Evolutionary conservation across 2,113 vertebrate species (phyloP).

Genomic region (Tichodroma muraria): DNA sequence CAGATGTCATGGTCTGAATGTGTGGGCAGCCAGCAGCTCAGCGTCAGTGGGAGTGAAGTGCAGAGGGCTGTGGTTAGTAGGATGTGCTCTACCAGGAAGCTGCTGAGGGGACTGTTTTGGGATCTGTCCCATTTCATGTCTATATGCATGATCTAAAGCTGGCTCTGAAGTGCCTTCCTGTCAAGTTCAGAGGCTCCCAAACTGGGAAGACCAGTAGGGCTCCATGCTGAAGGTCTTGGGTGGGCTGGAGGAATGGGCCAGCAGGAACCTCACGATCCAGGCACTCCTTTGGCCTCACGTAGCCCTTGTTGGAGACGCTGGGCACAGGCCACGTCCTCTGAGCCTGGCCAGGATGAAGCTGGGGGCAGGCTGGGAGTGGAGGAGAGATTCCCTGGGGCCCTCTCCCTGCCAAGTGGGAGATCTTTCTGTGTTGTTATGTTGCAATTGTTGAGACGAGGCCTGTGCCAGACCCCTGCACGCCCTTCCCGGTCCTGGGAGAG

Average conservation of each 20-base stretch:
- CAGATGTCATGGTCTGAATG: neutral
- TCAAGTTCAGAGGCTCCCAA: neutral
- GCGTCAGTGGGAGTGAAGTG: neutral
- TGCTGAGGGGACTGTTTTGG: neutral
- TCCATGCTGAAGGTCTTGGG: neutral
- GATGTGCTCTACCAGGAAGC: neutral
- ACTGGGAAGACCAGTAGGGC: neutral
- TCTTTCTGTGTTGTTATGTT: neutral
- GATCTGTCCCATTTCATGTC: neutral
- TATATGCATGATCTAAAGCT: neutral
- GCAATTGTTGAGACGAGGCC: neutral
- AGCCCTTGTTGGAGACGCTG: neutral
- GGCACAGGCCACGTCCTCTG: no score
- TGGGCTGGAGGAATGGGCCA: neutral
- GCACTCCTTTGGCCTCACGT: fast-evolving
- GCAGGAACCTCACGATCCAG: no score
- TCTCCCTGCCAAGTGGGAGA: neutral
- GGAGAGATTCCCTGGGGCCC: neutral
- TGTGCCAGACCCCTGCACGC: neutral
- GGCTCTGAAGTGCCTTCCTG: neutral
- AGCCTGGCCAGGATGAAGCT: neutral
- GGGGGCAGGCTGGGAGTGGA: neutral
- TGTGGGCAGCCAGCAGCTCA: neutral
- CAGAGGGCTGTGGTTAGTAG: neutral
- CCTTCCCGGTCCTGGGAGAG: neutral